Evolutionary conservation across 2,888 invertebrate species (phyloP), one percentile per base, ranked within the genome.

Genomic region (Geotrupes spiniger): DNA sequence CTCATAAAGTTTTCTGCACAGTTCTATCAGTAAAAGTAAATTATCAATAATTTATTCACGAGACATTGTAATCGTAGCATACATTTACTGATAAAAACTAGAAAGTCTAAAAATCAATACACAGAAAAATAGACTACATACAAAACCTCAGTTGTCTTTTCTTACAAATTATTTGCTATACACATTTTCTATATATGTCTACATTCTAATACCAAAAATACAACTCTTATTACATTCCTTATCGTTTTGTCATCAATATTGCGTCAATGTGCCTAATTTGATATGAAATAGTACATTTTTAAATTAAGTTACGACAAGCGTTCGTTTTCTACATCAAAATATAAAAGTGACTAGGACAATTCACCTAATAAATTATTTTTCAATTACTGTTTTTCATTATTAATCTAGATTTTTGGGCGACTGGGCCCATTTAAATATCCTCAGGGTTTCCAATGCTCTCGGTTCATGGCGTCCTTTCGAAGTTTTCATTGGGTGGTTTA

Each of bases 381-480:
- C 31, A 42, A 45, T 45, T 45, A 45, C 44, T 37, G 38, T 27
- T 38, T 45, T 45, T 45, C 17, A 10, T 33, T 33, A 33, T 12
- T 33, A 33, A 14, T 15, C 33, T 33, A 33, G 11, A 33, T 3
- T 33, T 31, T 33, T 8, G 33, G 33, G n/a, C 2, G 15, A 12
- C 10, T 11, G 33, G 3, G 15, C 33, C 33, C 33, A 33, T 14
- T 2, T 12, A 12, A 10, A 33, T 10, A 12, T 38, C 38, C 14
- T 38, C n/a, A 9, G 14, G 11, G 14, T 38, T 25, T 10, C 6
- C 11, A 15, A 12, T 31, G 47, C 21, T 40, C 52, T 50, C 58
- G 3, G 59, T 58, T 49, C 62, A 62, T 46, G 60, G 57, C 12
- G 55, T 51, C 39, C 61, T 60, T 25, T 53, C 55, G 36, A 56